phyloP scores from a whole-genome alignment of 2,888 invertebrate genomes.

The Ennomos quercinarius region DNA sequence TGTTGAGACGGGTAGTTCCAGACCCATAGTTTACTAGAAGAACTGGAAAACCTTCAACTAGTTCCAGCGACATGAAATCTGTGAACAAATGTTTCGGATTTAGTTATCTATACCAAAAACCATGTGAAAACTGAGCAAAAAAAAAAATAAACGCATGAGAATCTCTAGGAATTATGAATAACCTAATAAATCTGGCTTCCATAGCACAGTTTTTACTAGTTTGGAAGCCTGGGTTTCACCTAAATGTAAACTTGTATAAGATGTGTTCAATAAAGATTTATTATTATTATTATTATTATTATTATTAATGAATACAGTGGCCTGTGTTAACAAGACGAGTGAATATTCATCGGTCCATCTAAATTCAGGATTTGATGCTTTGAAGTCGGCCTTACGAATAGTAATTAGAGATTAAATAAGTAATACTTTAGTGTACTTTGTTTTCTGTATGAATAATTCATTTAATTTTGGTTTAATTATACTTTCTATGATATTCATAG shows the following conservation, averaged over 20 bases:
- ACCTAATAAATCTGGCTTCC: too few relatives aligned
- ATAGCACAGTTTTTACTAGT: too few relatives aligned
- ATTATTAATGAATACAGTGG: too few relatives aligned
- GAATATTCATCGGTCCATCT: slow-evolving; percentile 29
- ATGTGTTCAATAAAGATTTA: too few relatives aligned
- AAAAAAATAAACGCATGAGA: too few relatives aligned
- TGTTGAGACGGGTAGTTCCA: slow-evolving; percentile 89
- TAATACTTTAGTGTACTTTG: slow-evolving; percentile 10
- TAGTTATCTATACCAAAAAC: not conserved
- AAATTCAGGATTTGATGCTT: slow-evolving; percentile 23
- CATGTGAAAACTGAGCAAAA: too few relatives aligned
- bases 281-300: too few relatives aligned
- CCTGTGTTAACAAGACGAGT: slow-evolving; percentile 6
- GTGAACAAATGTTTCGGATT: slow-evolving; percentile 45
- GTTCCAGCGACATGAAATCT: slow-evolving; percentile 96
- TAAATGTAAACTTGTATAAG: too few relatives aligned
- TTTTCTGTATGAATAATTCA: slow-evolving; percentile 4
- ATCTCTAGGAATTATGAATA: too few relatives aligned
- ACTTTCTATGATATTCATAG: too few relatives aligned
- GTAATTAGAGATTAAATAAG: slow-evolving; percentile 20
- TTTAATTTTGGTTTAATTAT: not conserved
- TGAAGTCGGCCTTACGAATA: slow-evolving; percentile 26
- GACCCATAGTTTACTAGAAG: slow-evolving; percentile 95
- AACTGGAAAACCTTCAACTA: slow-evolving; percentile 92
- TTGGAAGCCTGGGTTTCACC: too few relatives aligned